Percentiles rank a stretch among this genome's conserved stretches.
phyloP scores from a whole-genome alignment of 64 coral and sea anemone species.

The Trachythela sp. region DNA sequence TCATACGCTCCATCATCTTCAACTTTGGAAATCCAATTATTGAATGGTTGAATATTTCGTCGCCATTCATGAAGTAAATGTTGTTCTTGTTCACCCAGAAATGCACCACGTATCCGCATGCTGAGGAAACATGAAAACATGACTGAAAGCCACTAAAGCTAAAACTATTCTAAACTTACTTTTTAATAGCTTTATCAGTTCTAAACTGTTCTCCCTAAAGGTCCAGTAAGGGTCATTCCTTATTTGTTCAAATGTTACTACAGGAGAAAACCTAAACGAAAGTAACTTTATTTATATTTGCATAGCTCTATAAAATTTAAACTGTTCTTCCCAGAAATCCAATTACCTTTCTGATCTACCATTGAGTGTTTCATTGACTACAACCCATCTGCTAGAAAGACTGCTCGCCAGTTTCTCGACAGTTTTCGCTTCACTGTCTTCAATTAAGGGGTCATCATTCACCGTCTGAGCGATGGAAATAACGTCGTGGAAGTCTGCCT shows the following conservation, averaged over 20 bases:
- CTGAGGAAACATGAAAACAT: not conserved
- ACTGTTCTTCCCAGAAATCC: no score
- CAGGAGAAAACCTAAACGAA: no score
- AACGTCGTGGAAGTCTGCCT: not conserved
- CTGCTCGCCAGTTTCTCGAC: not conserved
- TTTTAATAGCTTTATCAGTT: no score
- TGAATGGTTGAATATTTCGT: not conserved
- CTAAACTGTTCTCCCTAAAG: no score
- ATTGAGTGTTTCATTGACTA: not conserved
- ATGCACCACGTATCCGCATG: not conserved
- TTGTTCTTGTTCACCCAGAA: slow-evolving; percentile 2
- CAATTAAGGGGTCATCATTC: not conserved
- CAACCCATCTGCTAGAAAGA: not conserved
- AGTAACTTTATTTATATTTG: no score
- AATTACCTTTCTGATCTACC: slow-evolving; percentile 2
- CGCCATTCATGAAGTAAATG: slow-evolving; percentile 16
- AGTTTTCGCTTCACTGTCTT: not conserved
- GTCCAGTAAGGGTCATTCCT: no score
- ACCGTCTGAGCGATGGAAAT: not conserved
- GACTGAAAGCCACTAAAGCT: no score
- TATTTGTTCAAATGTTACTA: no score
- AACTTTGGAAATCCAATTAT: slow-evolving; percentile 5
- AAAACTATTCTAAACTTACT: no score
- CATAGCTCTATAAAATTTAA: no score
- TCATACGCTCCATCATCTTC: not conserved